phyloP scores from a whole-genome alignment of 2,888 invertebrate genomes.

The Galeruca laticollis region DNA sequence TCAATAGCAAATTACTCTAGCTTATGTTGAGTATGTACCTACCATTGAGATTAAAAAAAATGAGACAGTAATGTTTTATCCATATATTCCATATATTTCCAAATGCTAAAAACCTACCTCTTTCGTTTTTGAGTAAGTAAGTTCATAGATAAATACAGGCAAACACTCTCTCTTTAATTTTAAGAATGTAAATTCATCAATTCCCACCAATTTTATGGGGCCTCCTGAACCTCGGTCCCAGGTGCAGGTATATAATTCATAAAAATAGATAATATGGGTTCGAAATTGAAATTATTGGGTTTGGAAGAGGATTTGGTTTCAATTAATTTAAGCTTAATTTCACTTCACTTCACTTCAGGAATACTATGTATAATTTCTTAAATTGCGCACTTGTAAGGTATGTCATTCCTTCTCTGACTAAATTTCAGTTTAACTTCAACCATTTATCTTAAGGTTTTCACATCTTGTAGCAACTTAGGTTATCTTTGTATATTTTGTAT shows the following conservation, averaged over 20 bases:
- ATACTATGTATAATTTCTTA: neutral
- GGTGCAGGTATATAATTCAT: no score
- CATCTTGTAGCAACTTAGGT: neutral
- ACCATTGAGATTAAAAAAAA: neutral
- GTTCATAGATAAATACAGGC: neutral
- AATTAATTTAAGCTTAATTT: no score
- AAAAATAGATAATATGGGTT: no score
- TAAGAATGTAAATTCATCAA: neutral
- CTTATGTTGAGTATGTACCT: no score
- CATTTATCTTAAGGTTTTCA: neutral
- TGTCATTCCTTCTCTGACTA: neutral
- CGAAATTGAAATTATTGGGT: no score
- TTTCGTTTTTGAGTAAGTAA: neutral
- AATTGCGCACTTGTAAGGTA: neutral
- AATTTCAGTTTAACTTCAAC: neutral
- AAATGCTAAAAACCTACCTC: no score
- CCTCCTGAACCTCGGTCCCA: no score
- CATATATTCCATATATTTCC: neutral
- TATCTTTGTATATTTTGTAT: neutral
- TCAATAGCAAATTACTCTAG: no score
- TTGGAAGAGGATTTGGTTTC: no score
- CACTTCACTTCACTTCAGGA: no score
- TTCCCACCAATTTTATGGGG: neutral
- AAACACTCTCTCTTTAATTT: neutral
- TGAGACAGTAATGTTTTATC: neutral